Conservation (phyloP, 2,113 vertebrate genomes). For the Psephotus haematonotus region DNA sequence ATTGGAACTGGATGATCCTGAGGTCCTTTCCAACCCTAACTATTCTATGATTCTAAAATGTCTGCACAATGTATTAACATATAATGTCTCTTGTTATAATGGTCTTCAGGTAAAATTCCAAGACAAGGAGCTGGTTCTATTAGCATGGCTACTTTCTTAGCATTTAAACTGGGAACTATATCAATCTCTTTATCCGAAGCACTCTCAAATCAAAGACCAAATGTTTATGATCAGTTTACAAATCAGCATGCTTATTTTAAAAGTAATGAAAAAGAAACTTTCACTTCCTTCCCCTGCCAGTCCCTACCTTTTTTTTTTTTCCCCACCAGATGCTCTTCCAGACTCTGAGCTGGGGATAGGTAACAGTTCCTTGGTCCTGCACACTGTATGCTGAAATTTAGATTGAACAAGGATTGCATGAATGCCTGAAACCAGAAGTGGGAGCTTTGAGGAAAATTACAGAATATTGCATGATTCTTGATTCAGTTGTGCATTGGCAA, state of each 20-base stretch:
- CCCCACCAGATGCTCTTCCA: neutral
- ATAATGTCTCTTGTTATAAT: neutral
- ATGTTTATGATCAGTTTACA: neutral
- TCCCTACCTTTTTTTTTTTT: neutral
- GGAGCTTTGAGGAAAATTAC: neutral
- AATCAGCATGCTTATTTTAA: neutral
- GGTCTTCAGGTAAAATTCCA: neutral
- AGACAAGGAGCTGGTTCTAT: neutral
- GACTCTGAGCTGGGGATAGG: neutral
- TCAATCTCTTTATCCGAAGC: neutral
- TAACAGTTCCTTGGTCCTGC: neutral
- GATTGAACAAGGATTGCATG: neutral
- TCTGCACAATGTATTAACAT: neutral
- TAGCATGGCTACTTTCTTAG: neutral
- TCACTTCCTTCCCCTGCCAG: neutral
- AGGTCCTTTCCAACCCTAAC: no score
- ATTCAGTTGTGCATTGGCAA: neutral
- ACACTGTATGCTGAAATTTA: neutral
- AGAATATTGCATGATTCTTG: neutral
- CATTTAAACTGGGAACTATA: neutral
- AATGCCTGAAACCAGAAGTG: neutral
- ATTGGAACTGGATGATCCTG: no score
- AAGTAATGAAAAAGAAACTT: neutral
- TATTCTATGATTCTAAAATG: neutral
- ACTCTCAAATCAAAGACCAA: neutral